A percentile compares a stretch with the other conserved stretches of the same genome.
Conservation (phyloP, 2,113 vertebrate genomes). For the Cyprinodon brontotheroides region DNA sequence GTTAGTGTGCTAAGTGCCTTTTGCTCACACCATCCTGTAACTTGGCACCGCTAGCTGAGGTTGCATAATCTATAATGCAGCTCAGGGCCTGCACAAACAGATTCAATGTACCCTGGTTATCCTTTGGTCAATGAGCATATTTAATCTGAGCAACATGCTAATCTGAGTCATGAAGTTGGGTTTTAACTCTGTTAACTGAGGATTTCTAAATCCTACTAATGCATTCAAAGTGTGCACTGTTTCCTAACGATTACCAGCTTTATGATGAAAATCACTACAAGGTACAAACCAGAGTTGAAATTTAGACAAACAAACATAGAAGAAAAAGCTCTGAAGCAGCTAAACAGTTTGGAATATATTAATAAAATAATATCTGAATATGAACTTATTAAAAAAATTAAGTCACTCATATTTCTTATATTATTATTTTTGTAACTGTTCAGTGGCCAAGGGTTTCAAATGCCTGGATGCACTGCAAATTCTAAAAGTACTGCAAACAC, state of each 20-base stretch:
- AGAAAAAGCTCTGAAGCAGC: too few species aligned
- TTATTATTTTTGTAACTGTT: neutral
- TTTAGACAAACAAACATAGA: too few species aligned
- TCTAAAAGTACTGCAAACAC: too few species aligned
- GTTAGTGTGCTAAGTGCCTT: constrained; percentile 5
- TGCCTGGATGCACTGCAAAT: too few species aligned
- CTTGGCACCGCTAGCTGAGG: neutral
- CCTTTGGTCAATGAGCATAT: neutral
- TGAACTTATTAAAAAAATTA: too few species aligned
- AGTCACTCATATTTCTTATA: neutral
- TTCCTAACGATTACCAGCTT: neutral
- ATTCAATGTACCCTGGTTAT: neutral
- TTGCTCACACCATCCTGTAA: constrained; percentile 24
- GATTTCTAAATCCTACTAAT: neutral
- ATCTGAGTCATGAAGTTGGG: neutral
- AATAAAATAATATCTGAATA: too few species aligned
- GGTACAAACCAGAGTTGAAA: too few species aligned
- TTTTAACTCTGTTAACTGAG: neutral
- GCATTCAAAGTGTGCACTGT: neutral
- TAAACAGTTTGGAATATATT: too few species aligned
- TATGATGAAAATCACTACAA: too few species aligned
- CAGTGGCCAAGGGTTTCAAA: too few species aligned
- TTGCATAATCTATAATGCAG: constrained; percentile 22
- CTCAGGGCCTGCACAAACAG: constrained; percentile 3
- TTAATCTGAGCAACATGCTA: neutral